A percentile compares a stretch with the other conserved stretches of the same genome.
phyloP scores from a whole-genome alignment of 2,888 invertebrate genomes.

The Drosophila meridionalis region DNA sequence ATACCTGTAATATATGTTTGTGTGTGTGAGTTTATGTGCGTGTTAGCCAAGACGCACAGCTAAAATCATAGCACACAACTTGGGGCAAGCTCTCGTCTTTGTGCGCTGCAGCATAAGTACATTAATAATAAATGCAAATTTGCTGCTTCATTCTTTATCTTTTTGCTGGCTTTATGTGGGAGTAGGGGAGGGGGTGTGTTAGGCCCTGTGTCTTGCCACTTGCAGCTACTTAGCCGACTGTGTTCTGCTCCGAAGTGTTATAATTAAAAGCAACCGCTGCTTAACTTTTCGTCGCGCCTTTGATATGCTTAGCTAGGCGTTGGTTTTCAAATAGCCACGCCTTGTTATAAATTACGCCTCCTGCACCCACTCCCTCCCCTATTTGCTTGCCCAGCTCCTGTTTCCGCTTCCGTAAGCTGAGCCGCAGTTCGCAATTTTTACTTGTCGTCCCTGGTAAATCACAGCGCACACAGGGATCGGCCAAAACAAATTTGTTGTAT shows the following conservation, averaged over 20 bases:
- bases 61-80: constrained; percentile 61
- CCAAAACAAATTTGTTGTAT: constrained; percentile 54
- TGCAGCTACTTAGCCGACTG: constrained; percentile 53
- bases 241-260: constrained; percentile 59
- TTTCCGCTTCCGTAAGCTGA: constrained; percentile 54
- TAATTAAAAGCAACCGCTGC: constrained; percentile 65
- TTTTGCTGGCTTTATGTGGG: background rate
- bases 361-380: no score
- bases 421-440: constrained; percentile 51
- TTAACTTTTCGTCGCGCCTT: constrained; percentile 16
- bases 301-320: constrained; percentile 22
- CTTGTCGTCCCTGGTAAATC: constrained; percentile 70
- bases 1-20: constrained; percentile 7
- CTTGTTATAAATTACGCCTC: background rate
- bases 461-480: constrained; percentile 42
- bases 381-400: constrained; percentile 11
- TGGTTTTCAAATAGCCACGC: constrained; percentile 23
- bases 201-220: constrained; percentile 38
- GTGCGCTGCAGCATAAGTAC: constrained; percentile 56
- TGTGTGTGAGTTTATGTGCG: constrained; percentile 15
- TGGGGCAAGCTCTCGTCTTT: constrained; percentile 23
- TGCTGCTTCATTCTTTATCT: constrained; percentile 35
- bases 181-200: rapidly evolving
- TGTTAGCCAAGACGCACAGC: constrained; percentile 27
- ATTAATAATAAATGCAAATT: constrained; percentile 80